Evolutionary conservation across 1,140 invertebrate genomes (phyloP).

Genomic region (Pogonus chalceus): DNA sequence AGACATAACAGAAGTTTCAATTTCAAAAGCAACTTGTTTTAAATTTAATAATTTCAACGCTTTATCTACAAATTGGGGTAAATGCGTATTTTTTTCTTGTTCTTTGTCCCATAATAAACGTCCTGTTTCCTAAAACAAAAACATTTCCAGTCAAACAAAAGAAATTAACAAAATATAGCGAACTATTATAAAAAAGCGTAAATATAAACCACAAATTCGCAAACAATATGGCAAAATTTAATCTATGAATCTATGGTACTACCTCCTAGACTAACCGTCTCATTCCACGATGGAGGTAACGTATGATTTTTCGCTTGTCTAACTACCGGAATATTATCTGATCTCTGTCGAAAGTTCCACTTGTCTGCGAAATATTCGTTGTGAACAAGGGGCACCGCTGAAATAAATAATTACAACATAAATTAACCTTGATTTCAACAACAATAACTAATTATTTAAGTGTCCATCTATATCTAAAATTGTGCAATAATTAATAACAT

Average conservation of each 20-base stretch:
- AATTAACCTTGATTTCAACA: too few species aligned
- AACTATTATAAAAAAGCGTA: background rate
- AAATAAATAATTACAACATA: too few species aligned
- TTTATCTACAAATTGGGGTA: constrained; percentile 70
- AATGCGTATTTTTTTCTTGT: constrained; percentile 51
- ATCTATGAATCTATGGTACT: background rate
- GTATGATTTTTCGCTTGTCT: constrained; percentile 26
- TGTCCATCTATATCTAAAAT: too few species aligned
- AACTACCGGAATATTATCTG: constrained; percentile 25
- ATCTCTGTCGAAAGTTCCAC: constrained; percentile 30
- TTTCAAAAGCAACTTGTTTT: constrained; percentile 73
- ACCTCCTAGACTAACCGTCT: constrained; percentile 31
- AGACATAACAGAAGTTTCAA: constrained; percentile 83
- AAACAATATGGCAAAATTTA: constrained; percentile 4
- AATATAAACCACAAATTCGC: background rate
- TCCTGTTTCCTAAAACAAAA: constrained; percentile 6
- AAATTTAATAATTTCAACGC: constrained; percentile 70
- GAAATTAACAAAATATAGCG: background rate
- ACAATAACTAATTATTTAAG: too few species aligned
- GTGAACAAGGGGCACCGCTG: background rate
- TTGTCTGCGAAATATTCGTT: constrained; percentile 21
- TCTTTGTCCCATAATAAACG: constrained; percentile 62
- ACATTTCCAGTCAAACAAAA: background rate
- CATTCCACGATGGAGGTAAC: constrained; percentile 25
- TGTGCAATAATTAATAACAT: too few species aligned